phyloP scores from a whole-genome alignment of 2,888 invertebrate species.

The Nephrotoma appendiculata region DNA sequence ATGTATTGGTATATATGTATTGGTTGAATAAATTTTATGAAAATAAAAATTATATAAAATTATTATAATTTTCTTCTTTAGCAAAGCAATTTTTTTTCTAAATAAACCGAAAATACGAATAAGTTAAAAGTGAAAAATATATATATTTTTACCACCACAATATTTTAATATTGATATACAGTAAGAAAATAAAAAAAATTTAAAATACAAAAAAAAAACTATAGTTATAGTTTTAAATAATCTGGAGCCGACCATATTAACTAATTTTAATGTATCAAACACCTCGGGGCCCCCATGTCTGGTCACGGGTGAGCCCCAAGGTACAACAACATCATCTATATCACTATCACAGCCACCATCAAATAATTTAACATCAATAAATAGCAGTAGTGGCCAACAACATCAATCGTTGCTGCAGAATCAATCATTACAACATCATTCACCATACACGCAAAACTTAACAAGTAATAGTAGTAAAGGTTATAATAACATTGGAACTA shows the following conservation, averaged over 20 bases:
- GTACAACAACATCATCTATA: background rate
- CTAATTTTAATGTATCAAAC: background rate
- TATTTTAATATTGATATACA: background rate
- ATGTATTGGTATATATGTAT: background rate
- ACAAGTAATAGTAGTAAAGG: background rate
- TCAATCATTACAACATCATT: background rate
- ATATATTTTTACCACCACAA: background rate
- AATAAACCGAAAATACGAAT: background rate
- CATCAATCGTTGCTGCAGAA: background rate
- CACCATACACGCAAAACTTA: background rate
- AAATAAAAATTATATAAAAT: background rate
- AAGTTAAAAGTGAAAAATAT: constrained; percentile 1
- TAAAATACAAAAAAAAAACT: background rate
- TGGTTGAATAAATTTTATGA: background rate
- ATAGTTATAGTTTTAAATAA: constrained; percentile 7
- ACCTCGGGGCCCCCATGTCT: constrained; percentile 6
- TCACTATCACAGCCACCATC: background rate
- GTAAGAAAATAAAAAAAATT: background rate
- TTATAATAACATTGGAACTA: background rate
- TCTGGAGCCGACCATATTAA: constrained; percentile 13
- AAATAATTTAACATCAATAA: background rate
- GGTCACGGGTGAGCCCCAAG: constrained; percentile 6
- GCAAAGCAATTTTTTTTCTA: background rate
- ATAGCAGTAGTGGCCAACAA: background rate
- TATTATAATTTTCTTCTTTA: constrained; percentile 2